These are phyloP conservation scores for Notospermus geniculatus DNA, from an alignment of 1,140 invertebrate genomes.

Conservation along the genomic window DNA sequence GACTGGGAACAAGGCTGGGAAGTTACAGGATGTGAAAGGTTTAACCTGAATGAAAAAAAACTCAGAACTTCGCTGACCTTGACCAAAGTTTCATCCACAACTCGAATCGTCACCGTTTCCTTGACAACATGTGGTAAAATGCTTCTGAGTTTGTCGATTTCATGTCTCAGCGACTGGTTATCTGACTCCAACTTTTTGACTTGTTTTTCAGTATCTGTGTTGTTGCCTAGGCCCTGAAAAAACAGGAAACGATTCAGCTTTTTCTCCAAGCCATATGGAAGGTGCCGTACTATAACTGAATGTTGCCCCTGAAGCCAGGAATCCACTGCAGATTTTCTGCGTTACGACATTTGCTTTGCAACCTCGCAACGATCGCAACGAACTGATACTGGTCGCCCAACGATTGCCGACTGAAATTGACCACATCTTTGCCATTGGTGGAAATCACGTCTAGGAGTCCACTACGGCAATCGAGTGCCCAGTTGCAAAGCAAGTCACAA, in stretches of 20 bases:
- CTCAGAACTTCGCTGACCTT: too few relatives aligned
- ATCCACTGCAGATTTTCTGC: background rate
- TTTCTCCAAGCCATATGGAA: background rate
- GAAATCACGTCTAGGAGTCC: too few relatives aligned
- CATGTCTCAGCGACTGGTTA: slow-evolving; percentile 25
- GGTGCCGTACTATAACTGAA: too few relatives aligned
- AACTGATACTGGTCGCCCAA: too few relatives aligned
- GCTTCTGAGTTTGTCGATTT: background rate
- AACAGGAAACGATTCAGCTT: background rate
- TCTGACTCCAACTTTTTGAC: slow-evolving; percentile 48
- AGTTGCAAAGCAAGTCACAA: too few relatives aligned
- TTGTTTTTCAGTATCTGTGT: slow-evolving; percentile 44
- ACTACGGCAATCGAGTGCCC: too few relatives aligned
- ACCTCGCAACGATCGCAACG: background rate
- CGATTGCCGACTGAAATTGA: too few relatives aligned
- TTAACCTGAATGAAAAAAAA: too few relatives aligned
- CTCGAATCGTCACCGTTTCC: background rate
- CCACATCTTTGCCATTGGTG: too few relatives aligned
- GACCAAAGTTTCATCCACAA: background rate
- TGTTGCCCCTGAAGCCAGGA: too few relatives aligned
- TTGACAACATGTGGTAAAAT: slow-evolving; percentile 7
- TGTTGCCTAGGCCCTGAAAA: slow-evolving; percentile 22
- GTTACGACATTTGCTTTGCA: slow-evolving; percentile 15
- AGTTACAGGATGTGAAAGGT: too few relatives aligned
- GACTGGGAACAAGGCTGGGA: too few relatives aligned